A percentile compares a stretch with the other conserved stretches of the same genome.
Evolutionary conservation across 2,888 invertebrate species (phyloP).

Genomic region (Achlya flavicornis): DNA sequence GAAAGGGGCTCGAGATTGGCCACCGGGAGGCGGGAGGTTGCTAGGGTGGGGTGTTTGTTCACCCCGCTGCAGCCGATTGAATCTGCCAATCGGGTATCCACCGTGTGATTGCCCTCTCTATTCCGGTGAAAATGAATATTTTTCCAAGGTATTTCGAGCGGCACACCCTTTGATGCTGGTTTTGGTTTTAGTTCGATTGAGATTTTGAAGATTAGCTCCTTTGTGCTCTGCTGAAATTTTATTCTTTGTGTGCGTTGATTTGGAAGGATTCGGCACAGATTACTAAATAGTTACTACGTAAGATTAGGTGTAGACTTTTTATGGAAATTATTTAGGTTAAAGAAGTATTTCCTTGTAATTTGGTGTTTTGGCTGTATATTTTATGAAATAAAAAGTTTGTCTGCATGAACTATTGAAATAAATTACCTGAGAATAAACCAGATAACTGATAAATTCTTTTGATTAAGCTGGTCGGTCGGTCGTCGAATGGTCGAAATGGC

Average conservation of each 20-base stretch:
- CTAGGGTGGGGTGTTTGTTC: slow-evolving; percentile 24
- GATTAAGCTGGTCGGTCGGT: too few species aligned
- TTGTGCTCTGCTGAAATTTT: slow-evolving; percentile 2
- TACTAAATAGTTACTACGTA: too few species aligned
- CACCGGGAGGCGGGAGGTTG: slow-evolving; percentile 18
- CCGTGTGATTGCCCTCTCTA: slow-evolving; percentile 38
- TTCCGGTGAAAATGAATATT: slow-evolving; percentile 21
- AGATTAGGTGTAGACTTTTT: too few species aligned
- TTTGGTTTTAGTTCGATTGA: slow-evolving; percentile 34
- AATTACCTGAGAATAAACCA: too few species aligned
- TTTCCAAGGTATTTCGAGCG: background rate
- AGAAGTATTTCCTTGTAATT: background rate
- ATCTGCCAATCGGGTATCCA: slow-evolving; percentile 32
- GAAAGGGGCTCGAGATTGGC: slow-evolving; percentile 21
- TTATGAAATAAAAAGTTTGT: too few species aligned
- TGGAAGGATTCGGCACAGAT: too few species aligned
- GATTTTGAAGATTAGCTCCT: slow-evolving; percentile 21
- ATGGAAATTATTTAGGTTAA: background rate
- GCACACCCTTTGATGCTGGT: slow-evolving; percentile 14
- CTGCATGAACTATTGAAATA: background rate
- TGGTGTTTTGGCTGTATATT: background rate
- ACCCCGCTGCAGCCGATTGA: slow-evolving; percentile 34
- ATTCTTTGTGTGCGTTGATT: background rate
- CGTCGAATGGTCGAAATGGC: too few species aligned
- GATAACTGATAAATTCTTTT: too few species aligned